phyloP scores from a whole-genome alignment of 2,797 vertebrate species.

The Centroberyx gerrardi region DNA sequence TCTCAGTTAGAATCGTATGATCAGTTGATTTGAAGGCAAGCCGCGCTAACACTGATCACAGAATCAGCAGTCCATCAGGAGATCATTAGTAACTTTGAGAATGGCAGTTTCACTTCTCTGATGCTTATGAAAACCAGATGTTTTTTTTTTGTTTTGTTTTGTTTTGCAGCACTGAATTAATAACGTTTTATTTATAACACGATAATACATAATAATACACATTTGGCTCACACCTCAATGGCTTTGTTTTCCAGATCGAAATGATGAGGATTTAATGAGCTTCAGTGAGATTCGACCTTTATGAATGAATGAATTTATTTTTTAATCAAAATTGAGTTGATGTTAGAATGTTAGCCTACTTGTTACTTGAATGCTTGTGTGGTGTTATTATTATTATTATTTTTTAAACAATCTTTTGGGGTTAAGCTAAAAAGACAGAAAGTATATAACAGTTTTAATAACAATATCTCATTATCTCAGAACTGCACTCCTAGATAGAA shows the following conservation, averaged over 20 bases:
- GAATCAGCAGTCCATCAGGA: slow-evolving; percentile 56
- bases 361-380: too few species aligned
- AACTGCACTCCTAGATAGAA: neutral
- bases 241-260: slow-evolving; percentile 62
- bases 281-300: slow-evolving; percentile 13
- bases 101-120: slow-evolving; percentile 45
- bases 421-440: too few species aligned
- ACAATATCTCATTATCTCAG: slow-evolving; percentile 1
- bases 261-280: slow-evolving; percentile 55
- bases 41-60: slow-evolving; percentile 54
- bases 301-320: too few species aligned
- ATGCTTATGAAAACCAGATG: slow-evolving; percentile 60
- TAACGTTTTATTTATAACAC: slow-evolving; percentile 44
- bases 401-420: too few species aligned
- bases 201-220: slow-evolving; percentile 49
- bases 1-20: slow-evolving; percentile 38
- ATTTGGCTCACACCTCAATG: slow-evolving; percentile 45
- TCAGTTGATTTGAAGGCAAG: slow-evolving; percentile 47
- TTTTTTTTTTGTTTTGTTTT: slow-evolving; percentile 19
- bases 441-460: too few species aligned
- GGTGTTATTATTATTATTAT: too few species aligned
- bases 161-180: slow-evolving; percentile 48
- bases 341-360: too few species aligned
- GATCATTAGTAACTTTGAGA: slow-evolving; percentile 66
- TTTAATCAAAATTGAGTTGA: too few species aligned